These are phyloP conservation scores for Elephantulus edwardii DNA, from an alignment of 2,113 vertebrate genomes.

Conservation along the genomic window DNA sequence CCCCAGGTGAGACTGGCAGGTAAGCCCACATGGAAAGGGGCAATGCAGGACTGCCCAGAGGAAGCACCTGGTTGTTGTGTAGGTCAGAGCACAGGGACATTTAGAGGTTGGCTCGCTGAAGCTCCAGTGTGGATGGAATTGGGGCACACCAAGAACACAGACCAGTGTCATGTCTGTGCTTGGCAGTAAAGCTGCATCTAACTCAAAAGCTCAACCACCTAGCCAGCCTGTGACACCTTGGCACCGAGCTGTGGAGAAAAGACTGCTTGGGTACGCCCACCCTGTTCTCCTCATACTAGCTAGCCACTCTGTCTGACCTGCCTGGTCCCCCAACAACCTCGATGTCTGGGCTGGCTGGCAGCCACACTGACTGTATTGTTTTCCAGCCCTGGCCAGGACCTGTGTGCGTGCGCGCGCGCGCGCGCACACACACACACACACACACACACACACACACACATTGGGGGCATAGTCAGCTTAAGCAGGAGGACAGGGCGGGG, in stretches of 20 bases:
- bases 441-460: background rate
- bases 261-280: constrained; percentile 44
- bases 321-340: constrained; percentile 64
- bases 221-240: background rate
- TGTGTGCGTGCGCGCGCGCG: constrained; percentile 22
- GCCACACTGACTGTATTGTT: constrained; percentile 58
- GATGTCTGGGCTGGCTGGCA: constrained; percentile 71
- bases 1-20: background rate
- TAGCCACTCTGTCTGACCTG: constrained; percentile 71
- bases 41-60: rapidly evolving
- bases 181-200: background rate
- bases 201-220: background rate
- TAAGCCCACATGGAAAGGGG: rapidly evolving
- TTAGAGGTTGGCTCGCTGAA: rapidly evolving
- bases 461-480: background rate
- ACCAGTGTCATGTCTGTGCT: rapidly evolving
- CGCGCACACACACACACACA: too few species aligned
- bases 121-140: background rate
- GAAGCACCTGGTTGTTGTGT: background rate
- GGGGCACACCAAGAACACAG: background rate
- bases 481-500: constrained; percentile 40
- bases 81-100: background rate
- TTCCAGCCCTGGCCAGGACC: constrained; percentile 64
- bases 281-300: constrained; percentile 22
- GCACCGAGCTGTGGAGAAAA: constrained; percentile 56